phyloP scores from a whole-genome alignment of 1,140 invertebrate species.

The Steinernema feltiae region DNA sequence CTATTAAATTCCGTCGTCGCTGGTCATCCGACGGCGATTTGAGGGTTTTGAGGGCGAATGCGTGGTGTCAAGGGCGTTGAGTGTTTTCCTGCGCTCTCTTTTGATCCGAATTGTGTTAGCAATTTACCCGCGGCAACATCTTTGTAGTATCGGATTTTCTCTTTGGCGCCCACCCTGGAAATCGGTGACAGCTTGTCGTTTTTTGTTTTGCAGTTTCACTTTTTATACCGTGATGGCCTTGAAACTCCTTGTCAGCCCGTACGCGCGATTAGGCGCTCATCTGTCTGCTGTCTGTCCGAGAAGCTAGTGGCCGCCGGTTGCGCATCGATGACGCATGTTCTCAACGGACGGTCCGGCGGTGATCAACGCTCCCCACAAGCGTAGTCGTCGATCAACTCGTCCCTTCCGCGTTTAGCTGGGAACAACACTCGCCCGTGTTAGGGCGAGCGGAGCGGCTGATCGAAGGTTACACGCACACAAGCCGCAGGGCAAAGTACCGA shows the following conservation, averaged over 20 bases:
- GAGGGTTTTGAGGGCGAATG: slow-evolving; percentile 10
- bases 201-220: neutral
- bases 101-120: neutral
- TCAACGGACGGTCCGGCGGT: neutral
- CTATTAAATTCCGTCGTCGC: slow-evolving; percentile 2
- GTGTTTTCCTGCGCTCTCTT: neutral
- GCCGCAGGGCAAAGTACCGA: neutral
- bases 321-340: neutral
- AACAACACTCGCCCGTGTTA: neutral
- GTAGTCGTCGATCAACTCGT: neutral
- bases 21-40: slow-evolving; percentile 7
- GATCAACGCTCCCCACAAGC: neutral
- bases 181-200: neutral
- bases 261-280: too few relatives aligned
- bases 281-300: too few relatives aligned
- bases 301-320: neutral
- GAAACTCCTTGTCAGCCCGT: neutral
- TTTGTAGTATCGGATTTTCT: neutral
- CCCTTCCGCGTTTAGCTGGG: slow-evolving; percentile 3
- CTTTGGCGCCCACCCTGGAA: neutral
- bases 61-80: slow-evolving; percentile 7
- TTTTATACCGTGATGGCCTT: neutral
- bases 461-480: neutral
- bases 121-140: neutral
- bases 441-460: neutral